Evolutionary conservation across 2,113 vertebrate genomes (phyloP), one percentile per base, ranked within the genome.

Genomic region (Urocolius indicus): DNA sequence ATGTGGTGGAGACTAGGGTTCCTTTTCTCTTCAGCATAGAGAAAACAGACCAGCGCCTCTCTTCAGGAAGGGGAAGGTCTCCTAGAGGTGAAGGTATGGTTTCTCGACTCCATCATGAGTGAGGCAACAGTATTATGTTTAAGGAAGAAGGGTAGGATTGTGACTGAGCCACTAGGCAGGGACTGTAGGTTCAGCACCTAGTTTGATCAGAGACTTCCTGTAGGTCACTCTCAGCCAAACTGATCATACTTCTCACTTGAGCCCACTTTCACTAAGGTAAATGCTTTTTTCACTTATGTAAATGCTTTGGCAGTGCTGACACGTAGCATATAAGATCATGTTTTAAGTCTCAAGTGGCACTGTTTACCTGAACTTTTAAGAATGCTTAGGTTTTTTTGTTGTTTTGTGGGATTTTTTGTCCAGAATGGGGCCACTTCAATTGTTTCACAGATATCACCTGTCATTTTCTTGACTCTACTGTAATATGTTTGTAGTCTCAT

Each of bases 141-240:
- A 41, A 85, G 71, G 61, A 85, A 76, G 46, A 29, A 69, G 81
- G n/a, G 9, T 30, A 30, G 29, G 12, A 6, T 63, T 94, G 84
- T 66, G 77, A 62, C 46, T 89, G 38, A 87, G 43, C 22, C 43
- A 22, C 62, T 49, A 27, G 74, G 58, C 58, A 66, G 34, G 51
- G 34, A 41, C 24, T 87, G 57, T 17, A 45, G 43, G 78, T 90
- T 95, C 93, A 91, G 68, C 48, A 51, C 38, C 24, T 67, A 29
- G 41, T 89, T 89, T 72, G n/a, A 77, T 95, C 75, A 62, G 58
- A 73, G 63, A 12, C 57, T 93, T 95, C 92, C 78, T 92, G 57
- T 77, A 59, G 36, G 32, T 83, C 68, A 21, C 46, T 87, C 48
- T 91, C 59, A 59, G 29, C 48, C 58, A 78, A 36, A 13, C 23